Evolutionary conservation across 2,888 invertebrate species (phyloP).

Genomic region (Volucella inflata): DNA sequence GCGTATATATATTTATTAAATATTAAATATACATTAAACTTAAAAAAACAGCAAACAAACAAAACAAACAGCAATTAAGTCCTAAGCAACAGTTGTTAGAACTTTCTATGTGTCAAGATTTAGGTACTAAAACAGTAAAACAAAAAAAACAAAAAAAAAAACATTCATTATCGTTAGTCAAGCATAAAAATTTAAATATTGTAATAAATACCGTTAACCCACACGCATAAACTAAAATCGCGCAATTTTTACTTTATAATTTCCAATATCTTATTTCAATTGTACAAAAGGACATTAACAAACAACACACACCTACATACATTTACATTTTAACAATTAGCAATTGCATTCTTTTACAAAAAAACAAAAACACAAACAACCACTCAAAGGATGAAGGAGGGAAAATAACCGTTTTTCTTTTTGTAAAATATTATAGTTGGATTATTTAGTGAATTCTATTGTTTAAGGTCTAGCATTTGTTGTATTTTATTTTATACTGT

Average conservation of each 20-base stretch:
- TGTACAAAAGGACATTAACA: slow-evolving; percentile 44
- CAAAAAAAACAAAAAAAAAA: slow-evolving; percentile 32
- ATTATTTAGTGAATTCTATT: slow-evolving; percentile 72
- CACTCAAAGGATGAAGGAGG: background rate
- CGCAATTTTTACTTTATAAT: slow-evolving; percentile 55
- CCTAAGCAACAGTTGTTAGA: slow-evolving; percentile 37
- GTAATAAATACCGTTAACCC: slow-evolving; percentile 50
- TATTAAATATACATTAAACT: slow-evolving; percentile 24
- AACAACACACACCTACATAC: background rate
- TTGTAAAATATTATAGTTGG: slow-evolving; percentile 43
- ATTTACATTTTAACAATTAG: background rate
- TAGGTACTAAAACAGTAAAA: slow-evolving; percentile 12
- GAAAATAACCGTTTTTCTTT: slow-evolving; percentile 4
- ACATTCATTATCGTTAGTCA: slow-evolving; percentile 63
- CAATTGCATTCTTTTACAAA: slow-evolving; percentile 14
- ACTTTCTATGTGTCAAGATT: slow-evolving; percentile 66
- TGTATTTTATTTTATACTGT: slow-evolving; percentile 18
- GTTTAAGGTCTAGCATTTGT: slow-evolving; percentile 40
- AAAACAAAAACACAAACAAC: slow-evolving; percentile 8
- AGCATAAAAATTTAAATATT: slow-evolving; percentile 34
- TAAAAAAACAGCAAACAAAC: slow-evolving; percentile 20
- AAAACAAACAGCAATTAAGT: slow-evolving; percentile 36
- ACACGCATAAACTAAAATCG: slow-evolving; percentile 67
- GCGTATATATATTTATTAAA: slow-evolving; percentile 58
- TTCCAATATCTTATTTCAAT: slow-evolving; percentile 32